Conservation (phyloP, 2,113 vertebrate species). For the Gambusia holbrooki region DNA sequence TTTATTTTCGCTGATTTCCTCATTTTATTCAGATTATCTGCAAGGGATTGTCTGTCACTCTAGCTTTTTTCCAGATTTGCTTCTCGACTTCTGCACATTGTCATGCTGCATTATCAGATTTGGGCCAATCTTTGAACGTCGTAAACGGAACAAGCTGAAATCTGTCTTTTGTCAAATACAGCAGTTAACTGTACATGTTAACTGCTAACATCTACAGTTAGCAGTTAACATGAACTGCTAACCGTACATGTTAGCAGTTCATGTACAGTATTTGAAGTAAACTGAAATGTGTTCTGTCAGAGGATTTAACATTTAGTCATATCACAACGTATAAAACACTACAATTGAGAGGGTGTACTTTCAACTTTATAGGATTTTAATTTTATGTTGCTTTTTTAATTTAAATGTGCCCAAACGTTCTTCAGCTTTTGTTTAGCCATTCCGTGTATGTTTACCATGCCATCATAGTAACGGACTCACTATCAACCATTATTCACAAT, state of each 20-base stretch:
- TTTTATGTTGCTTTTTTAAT: neutral
- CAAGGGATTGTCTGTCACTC: no score
- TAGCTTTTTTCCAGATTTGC: no score
- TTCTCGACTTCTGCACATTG: no score
- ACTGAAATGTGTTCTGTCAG: neutral
- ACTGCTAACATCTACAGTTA: no score
- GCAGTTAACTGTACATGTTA: no score
- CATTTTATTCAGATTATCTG: neutral
- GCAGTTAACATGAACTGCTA: no score
- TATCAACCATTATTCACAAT: slow-evolving; percentile 9
- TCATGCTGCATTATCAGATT: neutral
- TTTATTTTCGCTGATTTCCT: no score
- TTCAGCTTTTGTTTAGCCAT: neutral
- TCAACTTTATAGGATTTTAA: neutral
- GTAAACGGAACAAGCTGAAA: neutral
- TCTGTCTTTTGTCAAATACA: neutral
- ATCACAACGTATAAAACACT: neutral
- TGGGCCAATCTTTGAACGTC: neutral
- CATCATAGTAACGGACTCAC: slow-evolving; percentile 13
- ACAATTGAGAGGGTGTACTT: no score
- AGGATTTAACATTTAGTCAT: neutral
- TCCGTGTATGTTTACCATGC: neutral
- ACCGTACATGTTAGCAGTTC: neutral
- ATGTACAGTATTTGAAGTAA: neutral
- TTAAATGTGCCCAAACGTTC: neutral